Base-by-base conservation (phyloP, 2,888 invertebrate genomes). In the Cybosia mesomella region DNA sequence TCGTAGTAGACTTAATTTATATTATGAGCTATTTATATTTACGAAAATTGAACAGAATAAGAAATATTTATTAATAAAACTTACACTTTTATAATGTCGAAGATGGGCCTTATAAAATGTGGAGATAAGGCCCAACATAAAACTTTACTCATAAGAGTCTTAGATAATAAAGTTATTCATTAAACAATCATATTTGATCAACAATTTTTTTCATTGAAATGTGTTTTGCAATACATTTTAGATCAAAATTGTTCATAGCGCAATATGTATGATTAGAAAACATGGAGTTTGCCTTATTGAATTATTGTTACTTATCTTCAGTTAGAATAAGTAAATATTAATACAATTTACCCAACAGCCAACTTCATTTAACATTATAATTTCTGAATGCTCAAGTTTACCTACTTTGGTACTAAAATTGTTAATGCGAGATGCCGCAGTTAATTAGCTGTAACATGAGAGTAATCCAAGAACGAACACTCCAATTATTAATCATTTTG, bases 361-460 rank as follows among this genome's bases (percentile, higher is more conserved):
- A 55, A 55, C 39, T 28, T 60, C 18, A 39, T 18, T 43, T 28
- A 28, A 60, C 18, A 39, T 60, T 39, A 60, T 60, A 39, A 60
- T 53, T 66, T 36, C 53, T 34, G 24, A 60, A 68, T 66, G 53
- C 65, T 59, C 70, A 69, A 66, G 69, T 55, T 24, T 55, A 21
- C 11, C n/a, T 21, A 21, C 24, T 11, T 13, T 55, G 22, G 54
- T 21, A 55, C 21, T 55, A 59, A 68, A 72, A 72, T 63, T 65
- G 67, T 68, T 78, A 64, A 63, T 68, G 39, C 28, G 65, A 75
- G 72, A 71, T 58, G 24, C 54, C 61, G 59, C 54, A 66, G 59
- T 62, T 74, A 79, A 83, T 82, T 75, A 77, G 43, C 58, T 62
- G 15, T 73, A 73, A 73, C 70, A 73, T 59, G 65, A 72, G 75